Evolutionary conservation across 2,888 invertebrate species (phyloP), one percentile per base, ranked within the genome.

Genomic region (Noctua janthina): DNA sequence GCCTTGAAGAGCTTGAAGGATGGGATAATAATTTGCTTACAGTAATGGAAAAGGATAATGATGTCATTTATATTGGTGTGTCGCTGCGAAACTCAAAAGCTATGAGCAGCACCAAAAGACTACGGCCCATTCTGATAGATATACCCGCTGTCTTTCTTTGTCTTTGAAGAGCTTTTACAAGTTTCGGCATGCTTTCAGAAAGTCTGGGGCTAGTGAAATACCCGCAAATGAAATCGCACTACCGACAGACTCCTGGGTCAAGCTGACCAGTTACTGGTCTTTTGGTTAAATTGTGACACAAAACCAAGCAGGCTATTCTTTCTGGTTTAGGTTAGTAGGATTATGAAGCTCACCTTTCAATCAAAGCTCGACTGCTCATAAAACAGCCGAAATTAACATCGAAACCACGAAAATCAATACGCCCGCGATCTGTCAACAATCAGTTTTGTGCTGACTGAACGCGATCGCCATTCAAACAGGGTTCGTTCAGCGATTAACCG

Each of bases 361-460:
- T 67, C 4, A 17, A 46, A 1, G 2, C 15, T 35, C 7, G 4
- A 35, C 82, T 82, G 46, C 49, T 17, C n/a, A 11, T 39, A 0
- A 39, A 66, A 64, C 29, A 84, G 10, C 20, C 46, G n/a, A 59
- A 56, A 70, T 46, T 46, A 29, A 39, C 59, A 49, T 74, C 10
- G 35, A 54, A 49, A 43, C 67, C 46, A 68, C 23, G 39, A 15
- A 23, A 56, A 73, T 75, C 76, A 59, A 78, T 75, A 51, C 23
- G 49, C 39, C 70, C 43, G 7, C 74, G 70, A 62, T 64, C 76
- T n/a, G 54, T 78, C 83, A 86, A 67, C 76, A 86, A 69, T 68
- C 76, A 69, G 62, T 62, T 83, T 88, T 86, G 66, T 81, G 77
- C 77, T 72, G 88, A 81, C 39, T n/a, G 72, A 72, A 78, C 80